Conservation (phyloP, 1,140 invertebrate species). For the Galendromus occidentalis region DNA sequence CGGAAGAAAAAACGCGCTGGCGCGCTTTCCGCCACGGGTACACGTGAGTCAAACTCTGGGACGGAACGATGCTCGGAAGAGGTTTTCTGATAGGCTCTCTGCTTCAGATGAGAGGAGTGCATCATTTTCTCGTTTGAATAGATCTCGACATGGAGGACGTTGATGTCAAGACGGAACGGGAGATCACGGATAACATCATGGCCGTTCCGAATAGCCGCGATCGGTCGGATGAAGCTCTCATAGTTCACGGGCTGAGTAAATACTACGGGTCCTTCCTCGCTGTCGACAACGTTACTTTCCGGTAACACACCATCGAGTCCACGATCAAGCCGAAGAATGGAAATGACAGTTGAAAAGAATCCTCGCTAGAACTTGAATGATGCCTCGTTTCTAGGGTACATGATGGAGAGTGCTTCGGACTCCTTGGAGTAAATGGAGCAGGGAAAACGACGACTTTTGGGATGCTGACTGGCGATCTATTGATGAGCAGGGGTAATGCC, state of each 20-base stretch:
- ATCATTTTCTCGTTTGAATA: background rate
- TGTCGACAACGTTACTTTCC: conserved; percentile 1
- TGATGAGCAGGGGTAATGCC: conserved; percentile 24
- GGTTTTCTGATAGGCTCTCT: too few relatives aligned
- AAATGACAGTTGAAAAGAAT: background rate
- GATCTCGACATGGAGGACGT: background rate
- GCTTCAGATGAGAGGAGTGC: background rate
- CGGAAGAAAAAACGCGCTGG: background rate
- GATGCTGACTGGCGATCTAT: conserved; percentile 27
- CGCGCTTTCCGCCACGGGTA: too few relatives aligned
- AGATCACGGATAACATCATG: background rate
- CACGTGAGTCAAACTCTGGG: too few relatives aligned
- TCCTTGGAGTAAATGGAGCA: conserved; percentile 30
- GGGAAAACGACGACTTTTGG: conserved; percentile 28
- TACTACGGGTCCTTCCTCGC: conserved; percentile 8
- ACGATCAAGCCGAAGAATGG: too few relatives aligned
- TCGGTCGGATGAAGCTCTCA: conserved; percentile 15
- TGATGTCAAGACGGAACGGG: background rate
- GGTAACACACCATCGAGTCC: background rate
- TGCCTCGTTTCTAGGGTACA: conserved; percentile 19
- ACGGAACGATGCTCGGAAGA: too few relatives aligned
- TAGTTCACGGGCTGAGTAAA: conserved; percentile 17
- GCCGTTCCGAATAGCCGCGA: background rate
- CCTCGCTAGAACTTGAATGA: background rate
- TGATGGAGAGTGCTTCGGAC: conserved; percentile 32